Base-by-base conservation (phyloP, 2,797 vertebrate genomes). In the Cynopterus sphinx region DNA sequence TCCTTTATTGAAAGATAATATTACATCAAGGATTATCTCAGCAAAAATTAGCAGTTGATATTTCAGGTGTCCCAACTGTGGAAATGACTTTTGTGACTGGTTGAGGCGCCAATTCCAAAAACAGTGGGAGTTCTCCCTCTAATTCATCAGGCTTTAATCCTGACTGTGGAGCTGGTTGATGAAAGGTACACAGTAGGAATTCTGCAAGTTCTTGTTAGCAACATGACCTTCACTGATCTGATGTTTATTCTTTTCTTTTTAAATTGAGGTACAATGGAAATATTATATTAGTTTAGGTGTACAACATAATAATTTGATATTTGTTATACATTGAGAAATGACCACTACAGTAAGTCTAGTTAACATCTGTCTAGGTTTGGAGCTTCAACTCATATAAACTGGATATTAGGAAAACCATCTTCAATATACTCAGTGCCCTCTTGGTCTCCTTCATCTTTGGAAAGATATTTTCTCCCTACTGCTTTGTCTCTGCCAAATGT, bases 171-270 rank as follows among this genome's bases (percentile, higher is more conserved):
- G 55, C 17, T 93, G 73, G 90, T 21, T 33, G 94, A 87, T 61
- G 67, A 87, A 89, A 94, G 21, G 41, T 22, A 55, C 65, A 3
- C 79, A n/a, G 91, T 41, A 81, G 91, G 85, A 74, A 89, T 91
- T 61, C 70, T 33, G 10, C 19, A 68, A 91, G 77, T 0, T 28
- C 12, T 46, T 26, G 68, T 31, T 78, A 79, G 67, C 49, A 59
- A 36, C 43, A 96, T 97, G 86, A 93, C 89, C 39, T 81, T 96
- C 86, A 65, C 49, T 53, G 28, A 96, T 73, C 71, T 95, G 49
- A 31, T 87, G 3, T 87, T 61, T 85, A 21, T 90, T 84, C 43
- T 75, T 43, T 51, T 65, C 75, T 43, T 43, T 8, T 53, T 36
- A 1, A 24, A 24, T 24, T 78, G 75, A 90, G 31, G 51, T 70